Base-by-base conservation (phyloP, 2,113 vertebrate genomes). In the Oreochromis tanganicae region DNA sequence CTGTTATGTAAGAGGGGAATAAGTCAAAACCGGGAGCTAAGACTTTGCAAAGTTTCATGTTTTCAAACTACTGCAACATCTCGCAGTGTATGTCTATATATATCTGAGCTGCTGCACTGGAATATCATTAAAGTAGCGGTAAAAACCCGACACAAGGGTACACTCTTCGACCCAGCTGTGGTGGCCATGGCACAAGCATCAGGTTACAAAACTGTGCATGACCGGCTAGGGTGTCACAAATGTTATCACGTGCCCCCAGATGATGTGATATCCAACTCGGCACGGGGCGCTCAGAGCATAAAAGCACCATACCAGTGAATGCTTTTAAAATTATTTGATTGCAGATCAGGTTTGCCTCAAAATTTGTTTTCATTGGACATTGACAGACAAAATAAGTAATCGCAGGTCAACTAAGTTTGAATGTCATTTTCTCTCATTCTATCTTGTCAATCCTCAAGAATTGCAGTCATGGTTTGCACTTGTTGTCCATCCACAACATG, bases 401-500 rank as follows among this genome's bases (percentile, higher is more conserved):
- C 4, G 10, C 11, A 17, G 61, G 17, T n/a, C 32, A 36, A 17
- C 61, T 38, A 32, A 52, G 52, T 85, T 84, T 87, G 82, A 52
- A 48, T 21, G 6, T 75, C 5, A 14, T 85, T 73, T 3, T 27
- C n/a, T 84, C 41, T 84, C n/a, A 52, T 68, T 68, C 34, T 80
- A 10, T 27, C 24, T 56, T 78, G 24, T 7, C 7, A 27, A 11
- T 21, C 41, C 68, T 32, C 16, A 2, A 46, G 12, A 32, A 38
- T 63, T 13, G 14, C 13, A 55, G 52, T 59, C 34, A n/a, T 48
- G 36, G 14, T 17, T 85, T 59, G 14, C 14, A 56, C 41, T 86
- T 56, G 57, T 86, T 89, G 81, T 68, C 90, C 63, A 78, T 59
- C 80, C 80, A 82, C 32, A 63, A 54, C 79, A 61, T 86, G 85